Evolutionary conservation across 2,113 vertebrate species (phyloP).

Genomic region (Sclerurus mexicanus): DNA sequence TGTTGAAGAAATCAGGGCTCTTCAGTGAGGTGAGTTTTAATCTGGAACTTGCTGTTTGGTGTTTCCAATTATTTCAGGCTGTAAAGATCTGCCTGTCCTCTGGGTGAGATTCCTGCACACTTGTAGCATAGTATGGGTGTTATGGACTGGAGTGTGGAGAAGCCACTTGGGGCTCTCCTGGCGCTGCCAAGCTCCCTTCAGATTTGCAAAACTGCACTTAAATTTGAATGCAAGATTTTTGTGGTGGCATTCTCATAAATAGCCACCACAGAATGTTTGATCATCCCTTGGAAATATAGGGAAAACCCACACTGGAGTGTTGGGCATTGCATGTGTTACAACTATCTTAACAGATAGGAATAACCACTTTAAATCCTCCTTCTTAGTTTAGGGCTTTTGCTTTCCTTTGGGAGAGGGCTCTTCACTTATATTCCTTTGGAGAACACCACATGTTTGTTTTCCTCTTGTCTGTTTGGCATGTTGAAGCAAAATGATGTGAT

Average conservation of each 20-base stretch:
- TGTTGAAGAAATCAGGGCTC: not conserved
- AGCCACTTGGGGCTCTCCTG: not conserved
- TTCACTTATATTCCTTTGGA: not conserved
- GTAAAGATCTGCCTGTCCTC: not conserved
- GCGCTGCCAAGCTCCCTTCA: not conserved
- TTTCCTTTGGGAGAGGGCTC: not conserved
- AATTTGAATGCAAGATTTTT: not conserved
- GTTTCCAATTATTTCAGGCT: not conserved
- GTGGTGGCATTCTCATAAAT: not conserved
- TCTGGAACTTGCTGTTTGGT: not conserved
- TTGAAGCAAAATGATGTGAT: constrained; percentile 9
- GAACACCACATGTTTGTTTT: not conserved
- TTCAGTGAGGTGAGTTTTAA: not conserved
- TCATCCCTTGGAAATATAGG: not conserved
- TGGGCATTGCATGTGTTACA: not conserved
- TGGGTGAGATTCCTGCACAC: not conserved
- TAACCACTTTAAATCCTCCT: not conserved
- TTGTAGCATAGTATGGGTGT: rapidly evolving
- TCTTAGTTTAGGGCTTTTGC: not conserved
- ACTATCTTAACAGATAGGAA: not conserved
- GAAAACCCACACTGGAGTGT: not conserved
- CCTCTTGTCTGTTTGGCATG: not conserved
- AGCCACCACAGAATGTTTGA: not conserved
- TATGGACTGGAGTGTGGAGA: not conserved
- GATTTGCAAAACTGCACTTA: not conserved